phyloP scores from a whole-genome alignment of 1,140 invertebrate genomes.

The Eciton burchellii region DNA sequence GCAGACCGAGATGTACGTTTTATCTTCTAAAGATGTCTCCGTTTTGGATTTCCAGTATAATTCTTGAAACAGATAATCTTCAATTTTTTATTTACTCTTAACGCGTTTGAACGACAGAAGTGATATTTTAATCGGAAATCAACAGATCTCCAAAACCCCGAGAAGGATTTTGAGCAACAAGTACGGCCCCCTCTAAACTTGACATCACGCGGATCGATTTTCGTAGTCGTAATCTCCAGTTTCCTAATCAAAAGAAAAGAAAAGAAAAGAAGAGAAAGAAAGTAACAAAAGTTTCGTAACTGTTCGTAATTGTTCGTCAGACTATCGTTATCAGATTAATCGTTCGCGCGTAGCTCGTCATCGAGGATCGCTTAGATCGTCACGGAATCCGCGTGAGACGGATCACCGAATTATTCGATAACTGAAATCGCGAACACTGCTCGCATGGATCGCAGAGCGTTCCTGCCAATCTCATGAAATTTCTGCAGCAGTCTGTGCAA shows the following conservation, averaged over 20 bases:
- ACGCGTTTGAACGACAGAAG: background rate
- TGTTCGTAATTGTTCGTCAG: conserved; percentile 48
- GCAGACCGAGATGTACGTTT: background rate
- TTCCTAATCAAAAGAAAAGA: conserved; percentile 15
- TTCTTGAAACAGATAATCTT: background rate
- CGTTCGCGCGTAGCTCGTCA: conserved; percentile 39
- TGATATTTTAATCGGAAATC: conserved; percentile 2
- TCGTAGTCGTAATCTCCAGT: conserved; percentile 46
- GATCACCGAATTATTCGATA: background rate
- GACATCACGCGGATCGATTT: conserved; percentile 43
- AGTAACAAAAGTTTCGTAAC: conserved; percentile 42
- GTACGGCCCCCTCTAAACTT: background rate
- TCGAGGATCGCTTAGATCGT: background rate
- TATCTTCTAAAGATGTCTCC: conserved; percentile 22
- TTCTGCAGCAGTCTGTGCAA: conserved; percentile 18
- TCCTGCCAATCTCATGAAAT: conserved; percentile 12
- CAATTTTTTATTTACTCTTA: conserved; percentile 11
- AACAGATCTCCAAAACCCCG: background rate
- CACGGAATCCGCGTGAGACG: background rate
- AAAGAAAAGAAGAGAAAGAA: background rate
- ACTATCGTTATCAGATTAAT: conserved; percentile 41
- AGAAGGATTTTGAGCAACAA: background rate
- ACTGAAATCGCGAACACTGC: conserved; percentile 4
- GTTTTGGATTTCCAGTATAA: background rate
- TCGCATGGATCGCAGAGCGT: background rate